These are phyloP conservation scores for Pampus argenteus DNA, from an alignment of 2,797 vertebrate genomes.

Conservation along the genomic window DNA sequence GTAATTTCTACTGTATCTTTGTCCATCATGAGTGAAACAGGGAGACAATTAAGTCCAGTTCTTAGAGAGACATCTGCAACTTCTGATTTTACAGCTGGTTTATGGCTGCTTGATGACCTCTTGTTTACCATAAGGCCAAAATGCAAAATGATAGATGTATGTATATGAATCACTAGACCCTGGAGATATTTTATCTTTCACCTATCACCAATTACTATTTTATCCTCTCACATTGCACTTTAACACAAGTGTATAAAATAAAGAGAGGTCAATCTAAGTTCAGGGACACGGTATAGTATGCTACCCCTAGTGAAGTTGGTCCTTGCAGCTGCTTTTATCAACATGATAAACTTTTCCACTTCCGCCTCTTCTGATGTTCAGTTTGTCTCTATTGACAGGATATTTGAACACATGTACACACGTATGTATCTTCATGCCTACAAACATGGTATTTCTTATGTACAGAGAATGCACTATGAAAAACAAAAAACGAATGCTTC, in stretches of 20 bases:
- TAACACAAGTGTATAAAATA: conserved; percentile 1
- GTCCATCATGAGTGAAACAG: conserved; percentile 12
- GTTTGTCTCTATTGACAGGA: conserved; percentile 40
- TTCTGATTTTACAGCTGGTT: conserved; percentile 49
- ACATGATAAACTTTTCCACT: conserved; percentile 78
- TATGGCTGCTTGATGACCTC: conserved; percentile 13
- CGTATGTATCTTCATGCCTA: background rate
- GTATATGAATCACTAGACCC: conserved; percentile 28
- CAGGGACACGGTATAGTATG: conserved; percentile 5
- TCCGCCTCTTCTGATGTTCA: conserved; percentile 44
- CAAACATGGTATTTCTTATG: conserved; percentile 10
- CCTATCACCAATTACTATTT: conserved; percentile 5
- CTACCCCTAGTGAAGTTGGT: conserved; percentile 21
- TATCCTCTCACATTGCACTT: conserved; percentile 21
- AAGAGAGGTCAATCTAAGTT: background rate
- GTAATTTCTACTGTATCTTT: conserved; percentile 1
- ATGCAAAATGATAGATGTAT: background rate
- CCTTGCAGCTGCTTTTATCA: conserved; percentile 72
- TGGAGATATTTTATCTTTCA: conserved; percentile 23
- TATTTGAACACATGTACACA: conserved; percentile 28
- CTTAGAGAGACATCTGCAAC: conserved; percentile 11
- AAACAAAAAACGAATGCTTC: conserved; percentile 35
- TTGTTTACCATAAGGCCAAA: background rate
- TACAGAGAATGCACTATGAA: conserved; percentile 38
- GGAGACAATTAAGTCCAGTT: background rate